phyloP scores from a whole-genome alignment of 2,888 invertebrate species.

The Pogonocherus hispidulus region DNA sequence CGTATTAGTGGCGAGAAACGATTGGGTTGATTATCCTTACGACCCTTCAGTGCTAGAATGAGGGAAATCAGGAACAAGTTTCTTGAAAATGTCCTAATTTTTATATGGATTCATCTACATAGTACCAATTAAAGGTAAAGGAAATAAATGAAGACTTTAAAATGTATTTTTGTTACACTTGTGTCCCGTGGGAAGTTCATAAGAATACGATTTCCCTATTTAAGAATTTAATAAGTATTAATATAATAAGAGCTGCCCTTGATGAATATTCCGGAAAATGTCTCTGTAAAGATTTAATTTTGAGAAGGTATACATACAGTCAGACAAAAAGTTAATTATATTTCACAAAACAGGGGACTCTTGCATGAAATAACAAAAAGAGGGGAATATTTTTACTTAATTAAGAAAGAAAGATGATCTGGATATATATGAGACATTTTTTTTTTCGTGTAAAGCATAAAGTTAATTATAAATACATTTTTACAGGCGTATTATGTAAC shows the following conservation, averaged over 20 bases:
- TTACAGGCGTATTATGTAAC: too few relatives aligned
- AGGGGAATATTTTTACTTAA: not conserved
- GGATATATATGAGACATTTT: not conserved
- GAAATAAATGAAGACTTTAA: too few relatives aligned
- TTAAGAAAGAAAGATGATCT: not conserved
- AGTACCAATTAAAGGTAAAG: too few relatives aligned
- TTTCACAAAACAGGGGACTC: not conserved
- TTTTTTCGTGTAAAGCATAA: too few relatives aligned
- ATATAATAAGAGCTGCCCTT: not conserved
- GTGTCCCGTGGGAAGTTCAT: not conserved
- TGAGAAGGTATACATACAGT: not conserved
- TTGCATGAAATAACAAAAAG: not conserved
- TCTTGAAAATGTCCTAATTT: too few relatives aligned
- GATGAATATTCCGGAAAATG: not conserved
- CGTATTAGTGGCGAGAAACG: too few relatives aligned
- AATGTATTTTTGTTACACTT: too few relatives aligned
- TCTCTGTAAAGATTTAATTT: constrained; percentile 1
- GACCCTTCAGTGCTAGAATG: too few relatives aligned
- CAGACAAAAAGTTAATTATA: not conserved
- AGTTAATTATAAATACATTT: too few relatives aligned
- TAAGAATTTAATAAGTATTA: not conserved
- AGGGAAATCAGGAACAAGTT: too few relatives aligned
- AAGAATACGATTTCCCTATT: not conserved
- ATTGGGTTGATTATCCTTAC: too few relatives aligned
- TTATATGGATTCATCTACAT: too few relatives aligned